A percentile compares a stretch with the other conserved stretches of the same genome.
phyloP scores from a whole-genome alignment of 2,888 invertebrate species.

The Germaria angustata region DNA sequence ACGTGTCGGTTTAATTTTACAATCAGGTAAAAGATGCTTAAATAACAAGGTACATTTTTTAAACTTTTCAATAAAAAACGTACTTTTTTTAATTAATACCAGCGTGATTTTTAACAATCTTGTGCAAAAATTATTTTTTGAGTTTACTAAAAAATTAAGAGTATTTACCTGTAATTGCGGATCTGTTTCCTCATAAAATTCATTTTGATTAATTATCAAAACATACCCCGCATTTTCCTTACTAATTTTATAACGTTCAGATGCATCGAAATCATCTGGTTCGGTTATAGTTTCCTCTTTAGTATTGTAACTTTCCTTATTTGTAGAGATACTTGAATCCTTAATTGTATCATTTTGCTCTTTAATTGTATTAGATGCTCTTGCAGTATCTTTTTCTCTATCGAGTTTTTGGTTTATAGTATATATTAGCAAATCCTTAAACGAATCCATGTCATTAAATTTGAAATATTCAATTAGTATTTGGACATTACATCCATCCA shows the following conservation, averaged over 20 bases:
- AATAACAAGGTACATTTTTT: neutral
- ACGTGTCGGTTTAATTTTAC: slow-evolving; percentile 67
- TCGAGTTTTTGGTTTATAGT: slow-evolving; percentile 69
- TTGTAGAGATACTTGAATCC: slow-evolving; percentile 55
- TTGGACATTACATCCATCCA: slow-evolving; percentile 71
- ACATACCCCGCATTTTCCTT: slow-evolving; percentile 73
- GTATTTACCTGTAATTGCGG: slow-evolving; percentile 71
- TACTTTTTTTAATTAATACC: no score
- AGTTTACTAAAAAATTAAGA: no score
- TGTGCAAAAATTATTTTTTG: no score
- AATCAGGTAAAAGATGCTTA: slow-evolving; percentile 24
- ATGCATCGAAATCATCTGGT: slow-evolving; percentile 32
- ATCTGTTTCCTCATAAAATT: slow-evolving; percentile 71
- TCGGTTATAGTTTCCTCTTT: neutral
- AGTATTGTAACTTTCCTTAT: neutral
- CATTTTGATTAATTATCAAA: slow-evolving; percentile 77
- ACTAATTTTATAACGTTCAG: slow-evolving; percentile 69
- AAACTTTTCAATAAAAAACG: no score
- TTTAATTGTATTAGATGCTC: no score
- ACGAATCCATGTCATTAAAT: slow-evolving; percentile 70
- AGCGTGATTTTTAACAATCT: no score
- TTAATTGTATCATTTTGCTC: neutral
- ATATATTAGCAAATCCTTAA: slow-evolving; percentile 71
- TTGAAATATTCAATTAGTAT: slow-evolving; percentile 75
- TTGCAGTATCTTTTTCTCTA: neutral